Evolutionary conservation across 1,140 invertebrate genomes (phyloP).

Genomic region (Xylocopa sonorina): DNA sequence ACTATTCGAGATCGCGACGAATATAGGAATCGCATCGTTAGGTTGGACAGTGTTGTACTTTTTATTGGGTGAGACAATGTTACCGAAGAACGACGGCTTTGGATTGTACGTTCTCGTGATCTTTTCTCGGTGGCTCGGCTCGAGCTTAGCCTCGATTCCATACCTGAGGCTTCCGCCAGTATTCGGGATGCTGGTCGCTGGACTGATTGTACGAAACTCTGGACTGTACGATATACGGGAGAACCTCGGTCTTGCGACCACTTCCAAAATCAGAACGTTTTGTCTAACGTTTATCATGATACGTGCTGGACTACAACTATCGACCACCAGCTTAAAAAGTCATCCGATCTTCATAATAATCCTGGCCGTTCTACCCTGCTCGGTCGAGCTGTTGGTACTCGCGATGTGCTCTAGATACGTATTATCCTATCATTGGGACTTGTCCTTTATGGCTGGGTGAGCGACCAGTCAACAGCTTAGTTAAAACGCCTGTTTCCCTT

Average conservation of each 20-base stretch:
- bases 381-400: slow-evolving; percentile 70
- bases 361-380: slow-evolving; percentile 74
- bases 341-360: slow-evolving; percentile 69
- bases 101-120: slow-evolving; percentile 70
- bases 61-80: slow-evolving; percentile 66
- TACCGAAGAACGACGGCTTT: slow-evolving; percentile 70
- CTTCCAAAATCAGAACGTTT: slow-evolving; percentile 73
- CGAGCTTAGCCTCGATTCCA: slow-evolving; percentile 71
- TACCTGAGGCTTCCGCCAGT: slow-evolving; percentile 75
- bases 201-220: slow-evolving; percentile 74
- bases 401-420: slow-evolving; percentile 64
- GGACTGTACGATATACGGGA: slow-evolving; percentile 73
- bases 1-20: slow-evolving; percentile 66
- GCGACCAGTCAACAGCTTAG: neutral
- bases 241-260: slow-evolving; percentile 61
- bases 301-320: slow-evolving; percentile 75
- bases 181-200: slow-evolving; percentile 78
- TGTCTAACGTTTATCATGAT: slow-evolving; percentile 76
- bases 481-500: neutral
- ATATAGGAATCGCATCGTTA: slow-evolving; percentile 41
- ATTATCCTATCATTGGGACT: slow-evolving; percentile 73
- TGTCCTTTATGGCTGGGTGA: slow-evolving; percentile 77
- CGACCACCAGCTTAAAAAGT: slow-evolving; percentile 65
- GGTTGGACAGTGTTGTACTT: slow-evolving; percentile 69
- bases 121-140: slow-evolving; percentile 71